Base-by-base conservation (phyloP, 2,797 vertebrate genomes). In the Falco naumanni region DNA sequence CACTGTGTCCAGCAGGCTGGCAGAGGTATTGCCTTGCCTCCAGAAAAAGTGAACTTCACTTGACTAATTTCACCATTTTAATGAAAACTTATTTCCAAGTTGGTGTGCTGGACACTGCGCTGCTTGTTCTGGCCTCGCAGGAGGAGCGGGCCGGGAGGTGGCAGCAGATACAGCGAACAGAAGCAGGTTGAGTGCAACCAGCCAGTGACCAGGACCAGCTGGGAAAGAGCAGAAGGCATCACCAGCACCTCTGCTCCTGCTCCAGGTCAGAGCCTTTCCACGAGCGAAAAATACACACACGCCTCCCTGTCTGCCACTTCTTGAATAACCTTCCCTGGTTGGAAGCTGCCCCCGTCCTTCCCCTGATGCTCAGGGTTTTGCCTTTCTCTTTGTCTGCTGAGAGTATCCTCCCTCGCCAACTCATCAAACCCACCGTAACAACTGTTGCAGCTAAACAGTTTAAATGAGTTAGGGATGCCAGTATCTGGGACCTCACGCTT, bases 81-180 rank as follows among this genome's bases (percentile, higher is more conserved):
- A 41, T 24, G 54, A 14, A 75, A n/a, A 16, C n/a, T 45, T 19
- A 4, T 10, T 78, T 48, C 10, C 54, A 7, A 6, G 21, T 48
- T 4, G 6, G 9, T 50, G 34, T 21, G 16, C 53, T 6, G 3
- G 24, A 21, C 12, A 8, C 37, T 9, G 31, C 2, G 2, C 3
- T 43, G 64, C 48, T 48, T 22, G 37, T 29, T 57, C 21, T 17
- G 6, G 26, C 29, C 45, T 85, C 24, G 28, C 57, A 15, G 26
- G 9, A 18, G n/a, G 18, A 60, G 66, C 15, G 20, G 34, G 69
- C 96, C 97, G 92, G 97, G 68, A 98, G 98, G 50, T 93, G 98
- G 98, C 98, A 98, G 97, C 97, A 98, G 64, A 96, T 18, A 64
- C 91, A 94, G 69, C 4, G 18, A 33, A 25, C 22, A 51, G 19